These are phyloP conservation scores for Ricordea florida DNA, from an alignment of 92 coral and sea anemone species.

Conservation along the genomic window DNA sequence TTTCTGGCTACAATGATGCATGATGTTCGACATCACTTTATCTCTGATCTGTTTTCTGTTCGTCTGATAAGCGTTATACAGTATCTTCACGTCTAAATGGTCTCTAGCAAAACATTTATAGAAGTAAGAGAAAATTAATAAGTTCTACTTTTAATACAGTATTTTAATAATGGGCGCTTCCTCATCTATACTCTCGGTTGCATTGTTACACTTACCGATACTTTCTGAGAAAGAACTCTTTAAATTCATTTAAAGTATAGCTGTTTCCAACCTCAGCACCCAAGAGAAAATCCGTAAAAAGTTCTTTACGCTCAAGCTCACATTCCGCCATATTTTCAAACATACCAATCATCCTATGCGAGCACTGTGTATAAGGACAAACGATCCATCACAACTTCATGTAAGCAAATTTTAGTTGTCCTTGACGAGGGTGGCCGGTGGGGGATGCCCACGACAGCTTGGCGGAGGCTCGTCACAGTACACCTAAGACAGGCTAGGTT, in stretches of 20 bases:
- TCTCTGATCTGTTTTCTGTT: constrained; percentile 51
- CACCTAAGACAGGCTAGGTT: no score
- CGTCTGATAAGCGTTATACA: constrained; percentile 68
- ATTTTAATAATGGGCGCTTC: no score
- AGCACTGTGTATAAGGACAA: no score
- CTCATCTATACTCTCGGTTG: background rate
- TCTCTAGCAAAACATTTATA: constrained; percentile 21
- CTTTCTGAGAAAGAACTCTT: constrained; percentile 57
- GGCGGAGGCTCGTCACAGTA: no score
- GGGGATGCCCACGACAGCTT: no score
- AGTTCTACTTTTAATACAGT: background rate
- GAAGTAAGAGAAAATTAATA: background rate
- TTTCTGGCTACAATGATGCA: constrained; percentile 24
- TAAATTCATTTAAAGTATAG: constrained; percentile 69
- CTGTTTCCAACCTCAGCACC: constrained; percentile 51
- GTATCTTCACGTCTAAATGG: constrained; percentile 54
- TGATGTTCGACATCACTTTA: constrained; percentile 36
- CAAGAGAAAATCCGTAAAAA: constrained; percentile 58
- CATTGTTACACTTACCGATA: constrained; percentile 51
- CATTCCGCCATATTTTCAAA: background rate
- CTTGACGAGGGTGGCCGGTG: no score
- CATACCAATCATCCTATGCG: background rate
- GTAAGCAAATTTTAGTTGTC: no score
- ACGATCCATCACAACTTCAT: no score
- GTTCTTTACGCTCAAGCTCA: constrained; percentile 1